Evolutionary conservation across 2,888 invertebrate genomes (phyloP).

Genomic region (Eurois occulta): DNA sequence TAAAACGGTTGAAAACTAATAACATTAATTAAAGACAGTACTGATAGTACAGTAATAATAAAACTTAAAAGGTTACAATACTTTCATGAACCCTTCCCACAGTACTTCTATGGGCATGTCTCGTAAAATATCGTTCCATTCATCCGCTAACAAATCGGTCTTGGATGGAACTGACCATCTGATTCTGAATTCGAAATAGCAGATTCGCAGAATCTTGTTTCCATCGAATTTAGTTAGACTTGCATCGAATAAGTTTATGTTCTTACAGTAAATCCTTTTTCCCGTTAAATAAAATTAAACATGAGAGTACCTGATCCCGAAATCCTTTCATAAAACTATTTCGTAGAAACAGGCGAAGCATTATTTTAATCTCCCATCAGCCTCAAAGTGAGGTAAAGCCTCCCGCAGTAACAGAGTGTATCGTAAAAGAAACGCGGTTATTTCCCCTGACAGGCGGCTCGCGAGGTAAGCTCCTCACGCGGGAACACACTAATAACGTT

Average conservation of each 20-base stretch:
- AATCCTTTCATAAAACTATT: constrained; percentile 13
- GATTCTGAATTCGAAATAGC: not conserved
- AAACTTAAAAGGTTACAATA: not conserved
- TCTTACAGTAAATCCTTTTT: not conserved
- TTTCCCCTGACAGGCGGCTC: constrained; percentile 41
- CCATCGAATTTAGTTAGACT: not conserved
- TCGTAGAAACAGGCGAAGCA: not conserved
- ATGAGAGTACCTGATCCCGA: not conserved
- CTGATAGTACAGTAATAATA: not conserved
- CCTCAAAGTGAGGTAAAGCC: constrained; percentile 30
- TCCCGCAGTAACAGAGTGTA: constrained; percentile 5
- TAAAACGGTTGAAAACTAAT: not conserved
- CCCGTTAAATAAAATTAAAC: not conserved
- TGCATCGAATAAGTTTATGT: not conserved
- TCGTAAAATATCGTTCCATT: not conserved
- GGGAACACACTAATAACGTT: constrained; percentile 36
- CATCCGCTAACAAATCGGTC: not conserved
- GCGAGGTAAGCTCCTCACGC: constrained; percentile 34
- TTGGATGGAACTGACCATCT: not conserved
- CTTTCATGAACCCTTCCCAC: not conserved
- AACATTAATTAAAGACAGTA: not conserved
- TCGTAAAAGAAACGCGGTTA: constrained; percentile 36
- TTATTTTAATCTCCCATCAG: constrained; percentile 42
- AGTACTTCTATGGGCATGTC: not conserved
- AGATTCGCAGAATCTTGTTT: not conserved